Conservation (phyloP, 30 jellyfish, hydroid and myxozoan genomes). For the Clytia hemisphaerica region DNA sequence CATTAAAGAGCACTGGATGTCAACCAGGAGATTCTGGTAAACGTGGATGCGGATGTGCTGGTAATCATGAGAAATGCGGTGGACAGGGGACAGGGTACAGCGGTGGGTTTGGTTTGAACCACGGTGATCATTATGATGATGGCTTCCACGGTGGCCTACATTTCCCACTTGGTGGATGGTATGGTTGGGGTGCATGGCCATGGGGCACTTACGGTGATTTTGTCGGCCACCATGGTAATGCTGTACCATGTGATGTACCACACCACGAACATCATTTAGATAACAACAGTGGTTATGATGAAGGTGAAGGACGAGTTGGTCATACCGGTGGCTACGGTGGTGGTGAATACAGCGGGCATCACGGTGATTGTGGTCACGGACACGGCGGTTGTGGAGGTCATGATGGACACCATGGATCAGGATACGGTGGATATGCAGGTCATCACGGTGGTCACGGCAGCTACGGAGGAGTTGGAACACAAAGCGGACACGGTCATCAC, state of each 20-base stretch:
- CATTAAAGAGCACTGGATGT: neutral
- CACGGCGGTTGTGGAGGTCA: constrained; percentile 38
- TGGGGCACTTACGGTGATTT: constrained; percentile 92
- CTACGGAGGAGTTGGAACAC: neutral
- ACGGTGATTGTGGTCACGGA: constrained; percentile 24
- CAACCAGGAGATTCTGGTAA: neutral
- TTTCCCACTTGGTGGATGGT: constrained; percentile 88
- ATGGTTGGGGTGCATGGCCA: constrained; percentile 98
- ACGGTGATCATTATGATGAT: constrained; percentile 15
- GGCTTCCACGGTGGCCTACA: constrained; percentile 38
- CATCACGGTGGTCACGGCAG: constrained; percentile 68
- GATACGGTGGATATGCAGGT: constrained; percentile 20
- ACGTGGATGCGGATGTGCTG: neutral
- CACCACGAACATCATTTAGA: constrained; percentile 15
- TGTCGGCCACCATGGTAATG: constrained; percentile 48
- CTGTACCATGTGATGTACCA: neutral
- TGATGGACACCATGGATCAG: constrained; percentile 32
- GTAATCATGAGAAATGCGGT: neutral
- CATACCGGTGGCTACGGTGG: constrained; percentile 22
- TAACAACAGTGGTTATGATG: neutral
- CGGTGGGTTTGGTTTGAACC: constrained; percentile 26
- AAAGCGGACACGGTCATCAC: no score
- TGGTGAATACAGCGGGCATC: constrained; percentile 27
- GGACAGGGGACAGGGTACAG: constrained; percentile 38
- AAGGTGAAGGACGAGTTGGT: constrained; percentile 16